Evolutionary conservation across 2,113 vertebrate genomes (phyloP).

Genomic region (Arenaria interpres): DNA sequence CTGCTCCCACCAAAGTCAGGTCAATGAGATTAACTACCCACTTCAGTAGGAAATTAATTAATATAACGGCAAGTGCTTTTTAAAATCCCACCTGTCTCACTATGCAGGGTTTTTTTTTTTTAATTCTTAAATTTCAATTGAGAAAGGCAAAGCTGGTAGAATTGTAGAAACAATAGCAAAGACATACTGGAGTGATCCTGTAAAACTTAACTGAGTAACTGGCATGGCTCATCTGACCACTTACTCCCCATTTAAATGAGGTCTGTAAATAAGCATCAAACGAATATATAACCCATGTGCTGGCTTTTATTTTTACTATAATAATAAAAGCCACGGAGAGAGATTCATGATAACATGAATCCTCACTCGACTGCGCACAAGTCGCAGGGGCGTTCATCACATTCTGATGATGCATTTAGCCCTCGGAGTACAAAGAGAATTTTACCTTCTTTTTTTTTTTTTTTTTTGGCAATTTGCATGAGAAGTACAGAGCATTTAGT

Average conservation of each 20-base stretch:
- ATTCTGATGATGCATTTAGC: slow-evolving; percentile 38
- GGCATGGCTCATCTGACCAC: not conserved
- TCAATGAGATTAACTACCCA: not conserved
- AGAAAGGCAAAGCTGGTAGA: not conserved
- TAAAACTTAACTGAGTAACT: not conserved
- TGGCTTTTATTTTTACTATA: slow-evolving; percentile 29
- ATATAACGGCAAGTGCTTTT: not conserved
- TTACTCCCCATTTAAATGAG: not conserved
- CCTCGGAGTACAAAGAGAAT: not conserved
- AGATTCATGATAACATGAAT: slow-evolving; percentile 38
- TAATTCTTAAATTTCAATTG: not conserved
- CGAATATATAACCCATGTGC: not conserved
- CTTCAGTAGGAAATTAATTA: not conserved
- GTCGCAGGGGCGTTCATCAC: not conserved
- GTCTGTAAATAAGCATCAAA: slow-evolving; percentile 2
- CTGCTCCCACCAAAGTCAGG: not conserved
- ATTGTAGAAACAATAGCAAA: not conserved
- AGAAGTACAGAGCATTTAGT: slow-evolving; percentile 39
- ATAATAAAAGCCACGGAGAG: slow-evolving; percentile 18
- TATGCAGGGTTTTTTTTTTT: not conserved
- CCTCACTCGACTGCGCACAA: not conserved
- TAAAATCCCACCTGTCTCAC: not conserved
- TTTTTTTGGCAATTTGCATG: slow-evolving; percentile 16
- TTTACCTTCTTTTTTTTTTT: not conserved
- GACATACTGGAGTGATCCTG: not conserved